Conservation (phyloP, 2,113 vertebrate species). For the Crocuta crocuta region DNA sequence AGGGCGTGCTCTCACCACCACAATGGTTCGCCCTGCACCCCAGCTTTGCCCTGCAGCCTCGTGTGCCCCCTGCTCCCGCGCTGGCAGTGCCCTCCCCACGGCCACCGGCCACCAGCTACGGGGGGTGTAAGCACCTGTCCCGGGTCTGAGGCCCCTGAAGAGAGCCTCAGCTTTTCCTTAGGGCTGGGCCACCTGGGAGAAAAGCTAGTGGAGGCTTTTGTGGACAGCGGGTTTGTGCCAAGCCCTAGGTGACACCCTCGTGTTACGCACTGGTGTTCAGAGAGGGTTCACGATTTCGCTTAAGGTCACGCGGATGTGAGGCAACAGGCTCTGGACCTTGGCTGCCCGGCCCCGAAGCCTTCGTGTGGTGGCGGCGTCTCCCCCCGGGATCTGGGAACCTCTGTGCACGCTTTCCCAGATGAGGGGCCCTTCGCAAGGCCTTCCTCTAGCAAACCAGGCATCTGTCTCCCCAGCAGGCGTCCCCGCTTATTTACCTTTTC, state of each 20-base stretch:
- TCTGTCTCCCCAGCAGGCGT: background rate
- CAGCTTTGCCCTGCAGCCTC: background rate
- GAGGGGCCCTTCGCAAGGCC: background rate
- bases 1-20: background rate
- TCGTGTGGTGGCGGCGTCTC: background rate
- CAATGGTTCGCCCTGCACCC: background rate
- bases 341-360: background rate
- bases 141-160: background rate
- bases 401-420: background rate
- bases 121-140: background rate
- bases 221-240: background rate
- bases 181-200: background rate
- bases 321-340: background rate
- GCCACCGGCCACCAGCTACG: background rate
- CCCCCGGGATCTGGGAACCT: background rate
- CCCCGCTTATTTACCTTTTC: slow-evolving; percentile 82
- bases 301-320: background rate
- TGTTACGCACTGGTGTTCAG: background rate
- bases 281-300: background rate
- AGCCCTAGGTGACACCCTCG: background rate
- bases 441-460: background rate
- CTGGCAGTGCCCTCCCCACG: background rate
- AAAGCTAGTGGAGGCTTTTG: too few relatives aligned
- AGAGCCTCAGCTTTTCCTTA: background rate
- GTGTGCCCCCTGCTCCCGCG: background rate